These are phyloP conservation scores for Cylas formicarius DNA, from an alignment of 1,140 invertebrate species.

Conservation along the genomic window DNA sequence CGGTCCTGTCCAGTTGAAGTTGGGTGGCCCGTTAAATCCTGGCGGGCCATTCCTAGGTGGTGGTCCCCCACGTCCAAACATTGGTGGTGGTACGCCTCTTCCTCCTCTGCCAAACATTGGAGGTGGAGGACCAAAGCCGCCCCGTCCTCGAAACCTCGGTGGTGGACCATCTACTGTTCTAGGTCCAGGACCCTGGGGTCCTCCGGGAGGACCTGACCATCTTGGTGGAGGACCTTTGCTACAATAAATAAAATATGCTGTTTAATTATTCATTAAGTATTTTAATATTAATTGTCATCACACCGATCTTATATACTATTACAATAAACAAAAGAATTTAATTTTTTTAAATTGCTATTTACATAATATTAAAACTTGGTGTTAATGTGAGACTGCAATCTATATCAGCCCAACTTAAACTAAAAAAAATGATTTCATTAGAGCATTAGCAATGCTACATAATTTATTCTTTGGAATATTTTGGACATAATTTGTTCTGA, in stretches of 20 bases:
- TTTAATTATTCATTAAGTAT: constrained; percentile 1
- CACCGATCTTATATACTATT: not conserved
- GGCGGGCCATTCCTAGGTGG: constrained; percentile 46
- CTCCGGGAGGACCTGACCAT: constrained; percentile 11
- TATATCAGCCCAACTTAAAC: not conserved
- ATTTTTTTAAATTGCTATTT: not conserved
- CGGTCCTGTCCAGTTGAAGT: constrained; percentile 43
- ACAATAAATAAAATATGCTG: constrained; percentile 14
- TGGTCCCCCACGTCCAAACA: constrained; percentile 44
- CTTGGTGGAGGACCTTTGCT: constrained; percentile 18
- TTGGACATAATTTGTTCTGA: too few species aligned
- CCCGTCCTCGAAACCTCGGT: constrained; percentile 57
- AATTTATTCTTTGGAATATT: too few species aligned
- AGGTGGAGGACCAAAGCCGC: constrained; percentile 60
- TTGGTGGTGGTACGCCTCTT: constrained; percentile 53
- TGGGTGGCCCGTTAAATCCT: constrained; percentile 47
- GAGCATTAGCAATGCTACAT: too few species aligned
- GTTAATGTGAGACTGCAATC: not conserved
- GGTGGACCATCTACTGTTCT: constrained; percentile 40
- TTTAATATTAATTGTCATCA: constrained; percentile 1
- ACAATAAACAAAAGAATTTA: not conserved
- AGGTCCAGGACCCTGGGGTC: constrained; percentile 35
- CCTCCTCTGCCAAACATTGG: constrained; percentile 48
- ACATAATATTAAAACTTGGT: not conserved
- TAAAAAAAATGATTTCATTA: too few species aligned